phyloP scores from a whole-genome alignment of 1,140 invertebrate genomes.

The Harlomillsia oculata region DNA sequence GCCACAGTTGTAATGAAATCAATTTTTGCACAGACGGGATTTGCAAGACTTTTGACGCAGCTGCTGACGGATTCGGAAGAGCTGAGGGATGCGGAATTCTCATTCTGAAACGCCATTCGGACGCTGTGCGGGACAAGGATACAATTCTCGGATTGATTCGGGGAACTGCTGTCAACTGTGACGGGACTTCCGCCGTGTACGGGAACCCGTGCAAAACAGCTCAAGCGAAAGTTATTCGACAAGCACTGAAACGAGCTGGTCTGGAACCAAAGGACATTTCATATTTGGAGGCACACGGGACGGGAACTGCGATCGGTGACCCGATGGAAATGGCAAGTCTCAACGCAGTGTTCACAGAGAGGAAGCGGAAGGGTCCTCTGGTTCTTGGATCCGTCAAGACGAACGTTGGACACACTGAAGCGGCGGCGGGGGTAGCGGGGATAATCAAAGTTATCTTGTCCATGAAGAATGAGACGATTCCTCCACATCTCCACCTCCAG shows the following conservation, averaged over 20 bases:
- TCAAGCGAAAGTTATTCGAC: constrained; percentile 45
- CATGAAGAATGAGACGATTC: constrained; percentile 8
- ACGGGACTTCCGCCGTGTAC: background rate
- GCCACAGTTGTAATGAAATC: background rate
- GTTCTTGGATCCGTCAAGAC: constrained; percentile 50
- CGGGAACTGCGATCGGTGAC: constrained; percentile 45
- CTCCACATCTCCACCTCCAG: constrained; percentile 1
- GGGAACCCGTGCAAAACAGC: background rate
- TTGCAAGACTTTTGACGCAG: constrained; percentile 5
- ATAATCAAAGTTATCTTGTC: constrained; percentile 1
- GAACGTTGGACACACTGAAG: constrained; percentile 52
- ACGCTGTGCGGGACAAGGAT: constrained; percentile 2
- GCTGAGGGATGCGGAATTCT: constrained; percentile 1
- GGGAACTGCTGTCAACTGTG: constrained; percentile 1
- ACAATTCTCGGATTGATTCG: background rate
- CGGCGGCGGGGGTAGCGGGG: constrained; percentile 38
- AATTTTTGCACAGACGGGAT: background rate
- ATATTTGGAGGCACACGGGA: constrained; percentile 52
- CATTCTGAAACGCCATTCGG: background rate
- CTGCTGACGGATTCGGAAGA: constrained; percentile 6
- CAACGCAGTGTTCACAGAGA: constrained; percentile 43
- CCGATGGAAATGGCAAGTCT: constrained; percentile 37
- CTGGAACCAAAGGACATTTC: constrained; percentile 43
- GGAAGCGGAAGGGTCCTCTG: constrained; percentile 38
- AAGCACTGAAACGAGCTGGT: constrained; percentile 45